Evolutionary conservation across 1,140 invertebrate genomes (phyloP), one percentile per base, ranked within the genome.

Genomic region (Psilanteris sp.): DNA sequence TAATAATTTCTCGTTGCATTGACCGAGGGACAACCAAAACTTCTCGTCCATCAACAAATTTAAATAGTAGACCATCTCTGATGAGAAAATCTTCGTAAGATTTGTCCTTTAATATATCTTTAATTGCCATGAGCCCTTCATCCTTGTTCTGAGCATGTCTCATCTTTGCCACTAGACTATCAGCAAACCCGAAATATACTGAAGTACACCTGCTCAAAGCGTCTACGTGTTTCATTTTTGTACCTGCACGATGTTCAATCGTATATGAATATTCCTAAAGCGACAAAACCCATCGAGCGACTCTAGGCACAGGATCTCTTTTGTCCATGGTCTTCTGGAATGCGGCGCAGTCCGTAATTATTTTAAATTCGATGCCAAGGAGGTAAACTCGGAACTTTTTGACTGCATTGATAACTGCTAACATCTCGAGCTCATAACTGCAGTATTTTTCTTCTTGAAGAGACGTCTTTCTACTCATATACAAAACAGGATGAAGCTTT

Each of bases 341-440:
- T 2, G 6, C 87, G 85, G 24, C 59, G 44, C 0, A 29, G 15
- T 26, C 24, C 9, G 61, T 79, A 0, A 85, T 73, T 41, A 80
- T 79, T 50, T 59, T 83, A 31, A 88, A 88, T 10, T 43, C 14
- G 8, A 79, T 79, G 0, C 83, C 82, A 0, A 80, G 13, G 3
- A 88, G 29, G 57, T 88, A 89, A 1, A 80, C 43, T 1, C 81
- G 44, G 43, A 81, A 83, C 3, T 68, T 50, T 27, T 79, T 73
- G 1, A 50, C 5, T 2, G 44, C 44, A 10, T 15, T 22, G 8
- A 29, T 29, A 0, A 44, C 24, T 6, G 44, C 44, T 22, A 48
- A 11, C 0, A 32, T 10, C 13, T 48, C 44, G 1, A 48, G 22
- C 10, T 48, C 44, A 4, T 48, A 48, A 11, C 44, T 48, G 10